Evolutionary conservation across 2,797 vertebrate genomes (phyloP).

Genomic region (Phoxinus dragarum): DNA sequence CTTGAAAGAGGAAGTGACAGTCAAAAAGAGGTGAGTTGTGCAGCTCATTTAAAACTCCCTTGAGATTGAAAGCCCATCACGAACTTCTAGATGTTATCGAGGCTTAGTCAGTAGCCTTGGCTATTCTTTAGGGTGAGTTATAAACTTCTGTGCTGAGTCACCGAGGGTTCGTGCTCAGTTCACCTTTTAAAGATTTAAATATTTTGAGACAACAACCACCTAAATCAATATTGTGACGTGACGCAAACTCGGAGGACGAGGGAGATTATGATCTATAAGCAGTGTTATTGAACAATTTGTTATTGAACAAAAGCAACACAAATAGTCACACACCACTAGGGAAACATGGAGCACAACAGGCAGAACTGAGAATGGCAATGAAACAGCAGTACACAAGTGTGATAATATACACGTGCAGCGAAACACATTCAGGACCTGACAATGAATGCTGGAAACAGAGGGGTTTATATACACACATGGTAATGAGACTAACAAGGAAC

Average conservation of each 20-base stretch:
- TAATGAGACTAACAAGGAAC: neutral
- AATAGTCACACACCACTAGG: neutral
- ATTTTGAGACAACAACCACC: conserved; percentile 21
- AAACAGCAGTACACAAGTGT: neutral
- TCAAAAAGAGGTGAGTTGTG: conserved; percentile 11
- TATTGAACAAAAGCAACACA: neutral
- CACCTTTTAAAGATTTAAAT: conserved; percentile 19
- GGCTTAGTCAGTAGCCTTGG: conserved; percentile 6
- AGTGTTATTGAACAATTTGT: neutral
- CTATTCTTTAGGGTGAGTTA: conserved; percentile 5
- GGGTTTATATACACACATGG: neutral
- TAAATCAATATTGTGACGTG: neutral
- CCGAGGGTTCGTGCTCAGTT: neutral
- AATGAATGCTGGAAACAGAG: neutral
- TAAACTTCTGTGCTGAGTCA: conserved; percentile 13
- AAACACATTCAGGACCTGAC: neutral
- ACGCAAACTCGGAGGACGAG: neutral
- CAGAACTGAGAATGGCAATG: neutral
- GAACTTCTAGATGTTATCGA: neutral
- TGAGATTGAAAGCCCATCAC: conserved; percentile 20
- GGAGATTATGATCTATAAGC: neutral
- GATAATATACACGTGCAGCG: neutral
- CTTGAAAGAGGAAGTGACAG: neutral
- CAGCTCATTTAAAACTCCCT: conserved; percentile 13
- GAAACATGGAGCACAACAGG: neutral